Evolutionary conservation across 2,888 invertebrate species (phyloP), one percentile per base, ranked within the genome.

Genomic region (Synergus japonicus): DNA sequence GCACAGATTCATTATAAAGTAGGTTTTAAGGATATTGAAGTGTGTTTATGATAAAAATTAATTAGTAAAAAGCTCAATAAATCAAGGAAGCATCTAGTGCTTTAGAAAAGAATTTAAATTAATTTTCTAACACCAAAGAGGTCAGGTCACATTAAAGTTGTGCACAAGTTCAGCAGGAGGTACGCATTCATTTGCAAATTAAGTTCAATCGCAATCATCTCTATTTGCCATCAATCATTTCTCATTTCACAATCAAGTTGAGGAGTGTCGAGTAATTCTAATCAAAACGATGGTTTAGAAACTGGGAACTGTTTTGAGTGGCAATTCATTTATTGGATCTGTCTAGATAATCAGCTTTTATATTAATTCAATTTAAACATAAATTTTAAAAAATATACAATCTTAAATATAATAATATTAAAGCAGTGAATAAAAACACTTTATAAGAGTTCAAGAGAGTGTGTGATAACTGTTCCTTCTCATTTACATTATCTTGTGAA

Each of bases 141-240:
- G 64, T 37, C 64, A 64, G 22, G 64, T 64, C 64, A 37, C 64
- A 29, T 37, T 22, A 37, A 15, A 29, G 13, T 4, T 64, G 7
- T 64, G 29, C 64, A 2, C 64, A 64, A 64, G 29, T 64, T 64
- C 29, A 64, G 64, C 64, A 37, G 37, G 13, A 29, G 64, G 13
- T 13, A 9, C 22, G 63, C 13, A 37, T 64, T 64, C 37, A 64
- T 64, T 64, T 64, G 37, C 37, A 64, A 37, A 64, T 64, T 64
- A 37, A 37, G 37, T 13, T 64, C 37, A 64, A 37, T 12, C 64
- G 64, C 64, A 64, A 64, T 64, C 64, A 37, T 64, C 13, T 64
- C 64, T 37, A 64, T 64, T 64, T 29, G 15, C 64, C 29, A 64
- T 64, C 64, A 64, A 64, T 64, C 64, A 64, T 63, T 63, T 1